A percentile compares a stretch with the other conserved stretches of the same genome.
phyloP scores from a whole-genome alignment of 2,888 invertebrate genomes.

The Sympetrum striolatum region DNA sequence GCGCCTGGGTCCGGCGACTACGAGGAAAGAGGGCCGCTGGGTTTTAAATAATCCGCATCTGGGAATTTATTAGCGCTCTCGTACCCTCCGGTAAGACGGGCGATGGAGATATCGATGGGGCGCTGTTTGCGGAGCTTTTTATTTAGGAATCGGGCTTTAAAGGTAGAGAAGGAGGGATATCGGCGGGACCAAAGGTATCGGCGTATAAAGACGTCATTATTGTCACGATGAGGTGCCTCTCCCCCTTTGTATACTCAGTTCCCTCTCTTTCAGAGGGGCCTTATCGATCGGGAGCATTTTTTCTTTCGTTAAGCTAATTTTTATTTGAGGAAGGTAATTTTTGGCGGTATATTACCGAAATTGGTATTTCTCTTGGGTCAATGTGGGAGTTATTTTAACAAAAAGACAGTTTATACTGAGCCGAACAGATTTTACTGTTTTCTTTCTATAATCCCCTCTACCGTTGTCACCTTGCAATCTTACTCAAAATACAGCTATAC shows the following conservation, averaged over 20 bases:
- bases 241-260: neutral
- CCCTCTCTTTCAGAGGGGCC: neutral
- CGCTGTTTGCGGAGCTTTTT: neutral
- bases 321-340: no score
- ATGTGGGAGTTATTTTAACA: no score
- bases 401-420: no score
- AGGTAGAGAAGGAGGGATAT: slow-evolving; percentile 20
- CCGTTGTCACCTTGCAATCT: no score
- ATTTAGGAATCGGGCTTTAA: neutral
- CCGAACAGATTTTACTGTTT: no score
- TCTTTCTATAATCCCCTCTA: no score
- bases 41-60: slow-evolving; percentile 42
- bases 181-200: slow-evolving; percentile 6
- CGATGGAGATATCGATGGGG: slow-evolving; percentile 38
- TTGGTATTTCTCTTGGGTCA: no score
- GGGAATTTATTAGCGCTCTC: slow-evolving; percentile 32
- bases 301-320: neutral
- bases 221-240: neutral
- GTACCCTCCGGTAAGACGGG: slow-evolving; percentile 39
- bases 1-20: slow-evolving; percentile 14
- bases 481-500: no score
- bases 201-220: slow-evolving; percentile 9
- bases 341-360: no score
- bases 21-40: neutral
- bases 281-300: neutral